Evolutionary conservation across 1,140 invertebrate genomes (phyloP), one percentile per base, ranked within the genome.

Genomic region (Eumaeus atala): DNA sequence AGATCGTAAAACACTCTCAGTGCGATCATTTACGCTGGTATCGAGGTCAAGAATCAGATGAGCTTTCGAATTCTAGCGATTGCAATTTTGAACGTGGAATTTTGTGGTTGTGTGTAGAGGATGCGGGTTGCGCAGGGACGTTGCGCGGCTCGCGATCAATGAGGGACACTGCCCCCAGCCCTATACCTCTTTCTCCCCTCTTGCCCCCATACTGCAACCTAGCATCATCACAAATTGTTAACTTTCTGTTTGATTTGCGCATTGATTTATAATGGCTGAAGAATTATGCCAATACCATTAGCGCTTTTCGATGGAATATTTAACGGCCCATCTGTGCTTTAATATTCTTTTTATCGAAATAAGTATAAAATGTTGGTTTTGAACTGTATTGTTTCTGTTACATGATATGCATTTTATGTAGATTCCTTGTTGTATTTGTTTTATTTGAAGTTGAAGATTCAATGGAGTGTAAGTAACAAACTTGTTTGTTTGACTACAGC

Each of bases 121-220:
- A 60, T 66, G 73, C 67, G 71, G 73, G 74, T 54, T 66, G 65
- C 58, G 71, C 66, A 71, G 76, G 74, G 75, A 73, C 74, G 74
- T 70, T 75, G 74, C 72, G 72, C 73, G 63, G 66, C 61, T 63
- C 63, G 62, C 76, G 80, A 82, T 82, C 80, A 80, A 84, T 84
- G 80, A 81, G 74, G 69, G 65, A 62, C 64, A 64, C 68, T 67
- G 60, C 66, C 68, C 62, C 61, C 62, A 48, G 33, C 64, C 70
- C 59, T 52, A 60, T 57, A 36, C 59, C 59, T 65, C 66, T 52
- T 54, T 34, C 65, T 60, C 54, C 69, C 28, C 63, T 44, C 65
- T 28, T 63, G 36, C 63, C 53, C 51, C 58, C 66, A 40, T 64
- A 61, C 68, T 69, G 71, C 65, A 74, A 76, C 70, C 70, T 69